phyloP scores from a whole-genome alignment of 2,888 invertebrate genomes.

The Andrena camellia region DNA sequence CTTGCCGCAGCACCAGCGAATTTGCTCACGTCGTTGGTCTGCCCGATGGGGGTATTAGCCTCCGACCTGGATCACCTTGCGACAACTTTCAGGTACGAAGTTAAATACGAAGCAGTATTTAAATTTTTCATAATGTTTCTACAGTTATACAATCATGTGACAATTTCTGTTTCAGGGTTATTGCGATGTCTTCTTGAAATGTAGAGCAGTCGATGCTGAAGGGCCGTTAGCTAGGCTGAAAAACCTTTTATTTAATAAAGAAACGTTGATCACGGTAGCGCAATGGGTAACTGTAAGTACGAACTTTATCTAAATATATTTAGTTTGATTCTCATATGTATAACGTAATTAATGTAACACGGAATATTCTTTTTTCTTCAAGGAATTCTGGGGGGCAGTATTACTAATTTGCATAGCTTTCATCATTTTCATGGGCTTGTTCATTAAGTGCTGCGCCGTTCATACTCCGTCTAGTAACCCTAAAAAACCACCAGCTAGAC shows the following conservation, averaged over 20 bases:
- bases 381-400: constrained; percentile 98
- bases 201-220: constrained; percentile 99
- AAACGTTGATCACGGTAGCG: constrained; percentile 94
- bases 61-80: constrained; percentile 98
- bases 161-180: constrained; percentile 90
- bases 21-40: constrained; percentile 91
- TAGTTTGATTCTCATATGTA: background rate
- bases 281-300: constrained; percentile 94
- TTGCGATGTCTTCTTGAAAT: constrained; percentile 99
- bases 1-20: constrained; percentile 95
- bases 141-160: too few relatives aligned
- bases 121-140: too few relatives aligned
- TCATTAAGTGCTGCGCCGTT: constrained; percentile 99
- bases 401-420: constrained; percentile 96
- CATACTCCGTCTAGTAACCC: constrained; percentile 99
- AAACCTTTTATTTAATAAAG: constrained; percentile 96
- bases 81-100: constrained; percentile 96
- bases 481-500: constrained; percentile 97
- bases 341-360: background rate
- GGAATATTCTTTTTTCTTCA: constrained; percentile 58
- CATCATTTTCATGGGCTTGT: constrained; percentile 98
- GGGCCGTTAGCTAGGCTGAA: constrained; percentile 98
- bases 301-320: background rate
- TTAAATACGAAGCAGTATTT: background rate
- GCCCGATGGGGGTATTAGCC: constrained; percentile 92